A percentile compares a stretch with the other conserved stretches of the same genome.
These are phyloP conservation scores for Enteromius argenteus DNA, from an alignment of 2,797 vertebrate genomes.

Conservation along the genomic window DNA sequence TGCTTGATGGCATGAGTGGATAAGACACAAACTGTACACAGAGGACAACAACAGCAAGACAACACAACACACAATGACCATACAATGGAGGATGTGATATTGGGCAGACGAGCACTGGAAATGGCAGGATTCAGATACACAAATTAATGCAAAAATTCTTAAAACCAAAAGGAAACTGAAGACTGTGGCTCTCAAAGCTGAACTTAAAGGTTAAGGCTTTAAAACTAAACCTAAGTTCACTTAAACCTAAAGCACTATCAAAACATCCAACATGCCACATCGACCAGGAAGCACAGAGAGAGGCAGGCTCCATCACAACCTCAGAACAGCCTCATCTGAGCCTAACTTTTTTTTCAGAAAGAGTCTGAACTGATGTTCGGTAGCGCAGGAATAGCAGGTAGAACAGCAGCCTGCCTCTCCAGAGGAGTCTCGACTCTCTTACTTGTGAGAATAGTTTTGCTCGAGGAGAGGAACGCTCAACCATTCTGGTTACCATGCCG, in stretches of 20 bases:
- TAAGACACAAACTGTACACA: slow-evolving; percentile 30
- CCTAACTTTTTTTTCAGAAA: background rate
- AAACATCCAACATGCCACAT: slow-evolving; percentile 65
- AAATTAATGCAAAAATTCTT: slow-evolving; percentile 18
- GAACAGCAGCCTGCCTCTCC: slow-evolving; percentile 69
- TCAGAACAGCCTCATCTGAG: slow-evolving; percentile 43
- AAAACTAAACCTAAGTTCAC: slow-evolving; percentile 7
- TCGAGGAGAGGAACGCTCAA: slow-evolving; percentile 87
- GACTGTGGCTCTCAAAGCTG: background rate
- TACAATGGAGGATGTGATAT: slow-evolving; percentile 40
- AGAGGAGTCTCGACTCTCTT: slow-evolving; percentile 74
- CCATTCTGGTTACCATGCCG: slow-evolving; percentile 89
- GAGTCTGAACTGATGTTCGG: slow-evolving; percentile 43
- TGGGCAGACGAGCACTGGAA: slow-evolving; percentile 24
- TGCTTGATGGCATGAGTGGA: slow-evolving; percentile 27
- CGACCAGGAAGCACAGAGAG: slow-evolving; percentile 58
- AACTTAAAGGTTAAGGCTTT: slow-evolving; percentile 13
- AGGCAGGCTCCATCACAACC: slow-evolving; percentile 61
- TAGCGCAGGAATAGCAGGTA: background rate
- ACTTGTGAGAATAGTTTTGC: slow-evolving; percentile 91
- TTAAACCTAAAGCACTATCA: slow-evolving; percentile 39
- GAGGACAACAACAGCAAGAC: slow-evolving; percentile 10
- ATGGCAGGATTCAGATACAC: slow-evolving; percentile 10
- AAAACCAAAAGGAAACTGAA: slow-evolving; percentile 25
- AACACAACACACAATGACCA: slow-evolving; percentile 29